Evolutionary conservation across 2,888 invertebrate species (phyloP).

Genomic region (Sesia apiformis): DNA sequence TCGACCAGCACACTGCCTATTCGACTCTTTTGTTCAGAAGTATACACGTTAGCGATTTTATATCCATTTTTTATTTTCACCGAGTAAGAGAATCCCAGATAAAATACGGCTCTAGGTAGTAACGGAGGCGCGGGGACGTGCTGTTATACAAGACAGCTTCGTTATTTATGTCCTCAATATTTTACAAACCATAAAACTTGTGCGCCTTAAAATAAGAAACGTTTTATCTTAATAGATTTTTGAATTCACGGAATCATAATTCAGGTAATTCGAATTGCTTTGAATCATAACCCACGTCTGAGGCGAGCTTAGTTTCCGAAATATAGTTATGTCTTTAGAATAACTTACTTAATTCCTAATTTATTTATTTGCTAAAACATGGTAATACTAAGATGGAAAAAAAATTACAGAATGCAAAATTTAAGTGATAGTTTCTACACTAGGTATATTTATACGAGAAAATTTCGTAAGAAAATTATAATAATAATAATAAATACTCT

Average conservation of each 20-base stretch:
- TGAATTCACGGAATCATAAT: conserved; percentile 2
- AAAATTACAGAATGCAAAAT: too few species aligned
- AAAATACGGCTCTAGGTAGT: conserved; percentile 60
- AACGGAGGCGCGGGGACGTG: conserved; percentile 45
- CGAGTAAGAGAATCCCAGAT: conserved; percentile 60
- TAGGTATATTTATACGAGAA: too few species aligned
- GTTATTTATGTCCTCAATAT: conserved; percentile 71
- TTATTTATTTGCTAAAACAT: too few species aligned
- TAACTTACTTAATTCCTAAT: too few species aligned
- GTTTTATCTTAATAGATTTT: conserved; percentile 66
- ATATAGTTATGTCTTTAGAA: too few species aligned
- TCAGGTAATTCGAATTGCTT: too few species aligned
- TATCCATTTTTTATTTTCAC: conserved; percentile 49
- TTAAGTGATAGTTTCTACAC: too few species aligned
- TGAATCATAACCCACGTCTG: too few species aligned
- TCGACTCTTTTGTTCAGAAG: conserved; percentile 25
- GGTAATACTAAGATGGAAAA: too few species aligned
- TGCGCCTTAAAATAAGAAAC: conserved; percentile 57
- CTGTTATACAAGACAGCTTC: conserved; percentile 63
- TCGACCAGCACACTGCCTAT: conserved; percentile 4
- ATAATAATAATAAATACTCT: too few species aligned
- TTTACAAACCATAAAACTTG: conserved; percentile 72
- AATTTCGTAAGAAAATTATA: too few species aligned
- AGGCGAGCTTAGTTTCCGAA: too few species aligned
- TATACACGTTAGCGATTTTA: conserved; percentile 43